Evolutionary conservation across 2,888 invertebrate species (phyloP), one percentile per base, ranked within the genome.

Genomic region (Acrobasis suavella): DNA sequence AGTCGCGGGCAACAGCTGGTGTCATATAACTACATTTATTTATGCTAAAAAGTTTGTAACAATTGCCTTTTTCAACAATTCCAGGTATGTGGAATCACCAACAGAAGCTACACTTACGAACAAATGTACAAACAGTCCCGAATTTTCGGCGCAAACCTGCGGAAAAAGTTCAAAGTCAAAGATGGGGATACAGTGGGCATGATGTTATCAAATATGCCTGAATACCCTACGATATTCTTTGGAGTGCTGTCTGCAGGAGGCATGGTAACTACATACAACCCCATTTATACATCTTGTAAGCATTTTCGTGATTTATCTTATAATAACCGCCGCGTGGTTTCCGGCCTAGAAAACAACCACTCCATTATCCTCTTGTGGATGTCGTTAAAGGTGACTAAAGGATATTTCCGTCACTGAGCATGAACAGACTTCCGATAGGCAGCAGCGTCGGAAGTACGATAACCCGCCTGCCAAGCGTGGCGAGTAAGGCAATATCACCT

Each of bases 151-250:
- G 93, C 93, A 0, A 93, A 93, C 66, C 85, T 96, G 39, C 91
- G 94, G 65, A 89, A 89, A 42, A 93, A 94, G 72, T 93, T 95
- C 39, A 94, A 94, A 62, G 74, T 96, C 2, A 85, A 85, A 64
- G 88, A 93, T 58, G 94, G 94, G 0, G 95, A 96, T 72, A 93
- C 94, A 0, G 76, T 96, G 14, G 95, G 94, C 0, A 67, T 96
- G 17, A 91, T 96, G 62, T 78, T 96, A 67, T 95, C 95, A 9
- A 97, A 97, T 81, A 74, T 93, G 42, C 96, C 96, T 0, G 96
- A 96, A 80, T 95, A 93, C 74, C 93, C 94, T 0, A 89, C 95
- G 12, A 92, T 93, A 1, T 75, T 93, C 1, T 81, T 95, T 63
- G 96, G 95, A 0, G 85, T 93, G 42, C 75, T 95, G 6, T 93